Evolutionary conservation across 1,140 invertebrate species (phyloP), one percentile per base, ranked within the genome.

Genomic region (Oedothorax gibbosus): DNA sequence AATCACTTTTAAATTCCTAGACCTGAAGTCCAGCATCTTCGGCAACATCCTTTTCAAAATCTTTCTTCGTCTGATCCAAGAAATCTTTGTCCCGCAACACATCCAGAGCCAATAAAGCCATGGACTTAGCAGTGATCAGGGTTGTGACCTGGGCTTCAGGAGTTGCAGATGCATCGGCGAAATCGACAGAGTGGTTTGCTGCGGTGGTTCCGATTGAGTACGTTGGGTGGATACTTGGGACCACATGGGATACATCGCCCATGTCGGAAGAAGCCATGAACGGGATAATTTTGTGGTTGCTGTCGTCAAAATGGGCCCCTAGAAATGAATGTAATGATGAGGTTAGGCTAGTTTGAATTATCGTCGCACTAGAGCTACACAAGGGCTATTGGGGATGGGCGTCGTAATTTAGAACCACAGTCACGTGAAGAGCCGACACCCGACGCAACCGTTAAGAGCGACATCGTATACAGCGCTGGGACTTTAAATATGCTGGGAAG

Each of bases 231-330:
- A 91, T 89, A 77, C 87, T 87, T 2, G 90, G 90, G 0, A 91
- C 87, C 51, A 88, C 87, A 49, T 89, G 88, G 9, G 89, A 90
- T 9, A 91, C 89, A 86, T 91, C 89, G 2, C 90, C 90, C 89
- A 89, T 89, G 64, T 89, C 88, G 14, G 88, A 88, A 8, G 88
- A 89, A 9, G 88, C 88, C 77, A 85, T 86, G 62, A 88, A 87
- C 18, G 72, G 73, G 12, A 79, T 83, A 10, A 65, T 50, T 78
- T 68, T 75, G n/a, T 54, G 35, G 51, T 86, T 75, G 50, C 75
- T 75, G 69, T 86, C 85, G 66, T 77, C 54, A 60, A 86, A 86
- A 12, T 78, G 12, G 12, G 71, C 79, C 15, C 85, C 85, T 86
- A 15, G 14, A 65, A 54, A 53, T 35, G 35, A 35, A 35, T 35